Evolutionary conservation across 2,113 vertebrate genomes (phyloP), one percentile per base, ranked within the genome.

Genomic region (Myotis lucifugus): DNA sequence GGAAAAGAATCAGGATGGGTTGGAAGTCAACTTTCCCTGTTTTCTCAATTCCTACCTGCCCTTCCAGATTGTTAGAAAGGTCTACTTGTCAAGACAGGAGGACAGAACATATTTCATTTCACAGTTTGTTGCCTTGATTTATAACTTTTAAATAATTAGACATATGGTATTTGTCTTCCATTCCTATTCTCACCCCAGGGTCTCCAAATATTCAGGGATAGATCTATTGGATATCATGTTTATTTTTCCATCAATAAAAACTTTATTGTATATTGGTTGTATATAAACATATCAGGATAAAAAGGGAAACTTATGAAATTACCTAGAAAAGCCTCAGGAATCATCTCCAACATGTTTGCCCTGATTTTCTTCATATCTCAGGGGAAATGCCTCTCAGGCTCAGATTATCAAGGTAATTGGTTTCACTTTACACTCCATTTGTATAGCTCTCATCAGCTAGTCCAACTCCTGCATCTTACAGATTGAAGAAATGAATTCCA

Each of bases 401-500:
- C 73, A 48, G 42, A 18, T 46, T 17, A 48, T 32, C 25, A 29
- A 18, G 40, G 89, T 67, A 85, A 52, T 61, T 61, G 29, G 50
- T 82, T 76, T 66, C 46, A 79, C 52, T 78, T 52, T 61, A n/a
- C 6, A 67, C 10, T 93, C 46, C 46, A 42, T 88, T 83, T 70
- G 73, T 46, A 82, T 67, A 96, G 14, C 34, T 79, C 17, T 81
- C 42, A 14, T 2, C 50, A 64, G 48, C 23, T 84, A 74, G 92
- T 85, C 88, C 4, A 84, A 2, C 83, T 42, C 91, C 14, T 77
- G 69, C 67, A n/a, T 91, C 95, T 96, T 73, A 96, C 67, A 88
- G 66, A 73, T 82, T 52, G 64, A 95, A 90, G 34, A 96, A 96
- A 66, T 50, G 27, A 92, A 46, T 42, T 84, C 64, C 18, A 17